Percentiles rank a stretch among this genome's conserved stretches.
phyloP scores from a whole-genome alignment of 2,797 vertebrate species.

The Anabas testudineus region DNA sequence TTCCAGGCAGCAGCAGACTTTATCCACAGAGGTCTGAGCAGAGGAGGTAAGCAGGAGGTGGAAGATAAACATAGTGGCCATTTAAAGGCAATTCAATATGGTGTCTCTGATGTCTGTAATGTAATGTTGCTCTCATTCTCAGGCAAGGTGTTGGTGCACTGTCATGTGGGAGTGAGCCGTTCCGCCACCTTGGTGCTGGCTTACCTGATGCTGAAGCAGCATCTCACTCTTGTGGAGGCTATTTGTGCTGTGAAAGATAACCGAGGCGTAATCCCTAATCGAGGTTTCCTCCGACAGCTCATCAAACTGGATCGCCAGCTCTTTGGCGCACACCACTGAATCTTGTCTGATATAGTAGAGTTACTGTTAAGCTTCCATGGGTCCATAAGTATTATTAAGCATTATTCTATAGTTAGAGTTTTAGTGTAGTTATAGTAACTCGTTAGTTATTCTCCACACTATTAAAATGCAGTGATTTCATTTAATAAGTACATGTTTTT shows the following conservation, averaged over 20 bases:
- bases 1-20: conserved; percentile 91
- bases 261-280: conserved; percentile 91
- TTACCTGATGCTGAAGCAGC: conserved; percentile 95
- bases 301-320: conserved; percentile 88
- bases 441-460: not conserved
- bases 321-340: conserved; percentile 74
- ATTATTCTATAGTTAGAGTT: no score
- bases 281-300: conserved; percentile 93
- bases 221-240: conserved; percentile 91
- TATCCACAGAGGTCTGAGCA: conserved; percentile 88
- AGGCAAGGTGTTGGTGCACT: conserved; percentile 95
- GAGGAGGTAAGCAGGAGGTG: conserved; percentile 76
- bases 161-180: conserved; percentile 93
- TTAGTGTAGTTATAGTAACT: not conserved
- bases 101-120: not conserved
- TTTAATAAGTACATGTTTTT: not conserved
- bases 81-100: not conserved
- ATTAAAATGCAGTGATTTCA: not conserved
- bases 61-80: not conserved
- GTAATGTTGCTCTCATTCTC: conserved; percentile 28
- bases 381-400: not conserved
- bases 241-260: conserved; percentile 94
- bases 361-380: not conserved
- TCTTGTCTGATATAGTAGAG: not conserved
- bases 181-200: conserved; percentile 94